Base-by-base conservation (phyloP, 1,140 invertebrate species). In the Drosophila ananassae region DNA sequence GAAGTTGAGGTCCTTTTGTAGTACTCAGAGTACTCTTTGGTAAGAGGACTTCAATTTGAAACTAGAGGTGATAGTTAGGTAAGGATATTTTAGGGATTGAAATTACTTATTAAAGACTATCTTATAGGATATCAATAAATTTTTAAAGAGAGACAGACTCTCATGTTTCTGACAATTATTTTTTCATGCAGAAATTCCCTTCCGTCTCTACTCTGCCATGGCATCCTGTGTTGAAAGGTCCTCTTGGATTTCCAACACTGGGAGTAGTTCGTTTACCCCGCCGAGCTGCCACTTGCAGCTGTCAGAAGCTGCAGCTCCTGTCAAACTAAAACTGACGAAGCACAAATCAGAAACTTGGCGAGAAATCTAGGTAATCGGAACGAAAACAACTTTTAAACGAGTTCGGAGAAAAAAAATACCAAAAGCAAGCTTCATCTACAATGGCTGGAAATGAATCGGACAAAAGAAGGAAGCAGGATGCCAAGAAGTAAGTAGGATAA, bases 401-500 rank as follows among this genome's bases (percentile, higher is more conserved):
- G 24, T 30, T 8, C 48, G 9, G 9, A 6, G n/a, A 53, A 25
- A 13, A 53, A 47, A 53, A n/a, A 30, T 24, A 32, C 4, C 2
- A 8, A 7, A 37, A 12, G 10, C 9, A 12, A 37, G 12, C 34
- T 37, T 41, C 25, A 47, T 9, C 2, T 25, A 58, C 10, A 58
- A 73, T 72, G 74, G 30, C 59, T 12, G 0, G 37, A 32, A 60
- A 47, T 21, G 53, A 59, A 25, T 24, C 9, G 17, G 9, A 54
- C 28, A 59, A 79, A 48, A 17, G 37, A 2, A 44, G 28, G 22
- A 52, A 55, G 17, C 13, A 9, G 12, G n/a, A 51, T 22, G 62
- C 46, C 5, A 62, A 56, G 13, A 8, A 58, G 77, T 79, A 48
- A 79, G 76, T 79, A 37, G 22, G 21, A 21, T 17, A 25, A 41